Conservation (phyloP, 2,797 vertebrate genomes). For the Melanotaenia maccullochi region DNA sequence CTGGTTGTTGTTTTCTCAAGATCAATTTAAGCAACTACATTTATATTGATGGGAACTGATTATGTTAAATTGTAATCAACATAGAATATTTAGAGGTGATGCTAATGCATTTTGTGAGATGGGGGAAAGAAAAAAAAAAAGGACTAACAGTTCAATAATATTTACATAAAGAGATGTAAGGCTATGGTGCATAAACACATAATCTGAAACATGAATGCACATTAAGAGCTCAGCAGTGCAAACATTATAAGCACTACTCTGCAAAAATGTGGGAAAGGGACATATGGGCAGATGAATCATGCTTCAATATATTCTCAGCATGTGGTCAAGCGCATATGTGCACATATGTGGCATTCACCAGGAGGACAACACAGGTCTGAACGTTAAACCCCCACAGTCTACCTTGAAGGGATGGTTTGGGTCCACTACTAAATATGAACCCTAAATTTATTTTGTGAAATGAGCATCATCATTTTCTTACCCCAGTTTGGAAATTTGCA, state of each 20-base stretch:
- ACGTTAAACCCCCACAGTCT: background rate
- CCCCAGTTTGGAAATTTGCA: background rate
- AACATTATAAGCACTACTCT: background rate
- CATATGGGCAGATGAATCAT: background rate
- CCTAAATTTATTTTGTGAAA: background rate
- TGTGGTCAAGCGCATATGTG: background rate
- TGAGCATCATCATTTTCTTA: background rate
- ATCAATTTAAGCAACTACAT: background rate
- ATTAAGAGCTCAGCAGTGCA: background rate
- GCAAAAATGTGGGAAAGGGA: background rate
- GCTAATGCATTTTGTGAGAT: background rate
- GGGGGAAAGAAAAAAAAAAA: background rate
- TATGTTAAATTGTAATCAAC: background rate
- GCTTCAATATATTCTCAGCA: background rate
- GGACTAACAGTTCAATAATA: background rate
- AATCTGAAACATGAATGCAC: background rate
- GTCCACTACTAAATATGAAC: background rate
- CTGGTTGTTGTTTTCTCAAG: background rate
- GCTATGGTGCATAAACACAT: background rate
- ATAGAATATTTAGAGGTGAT: background rate
- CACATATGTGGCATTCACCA: background rate
- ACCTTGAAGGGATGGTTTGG: background rate
- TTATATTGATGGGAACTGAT: background rate
- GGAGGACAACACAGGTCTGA: background rate
- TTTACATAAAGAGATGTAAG: background rate